These are phyloP conservation scores for Crotalus helleri DNA, from an alignment of 2,113 vertebrate species.

Conservation along the genomic window DNA sequence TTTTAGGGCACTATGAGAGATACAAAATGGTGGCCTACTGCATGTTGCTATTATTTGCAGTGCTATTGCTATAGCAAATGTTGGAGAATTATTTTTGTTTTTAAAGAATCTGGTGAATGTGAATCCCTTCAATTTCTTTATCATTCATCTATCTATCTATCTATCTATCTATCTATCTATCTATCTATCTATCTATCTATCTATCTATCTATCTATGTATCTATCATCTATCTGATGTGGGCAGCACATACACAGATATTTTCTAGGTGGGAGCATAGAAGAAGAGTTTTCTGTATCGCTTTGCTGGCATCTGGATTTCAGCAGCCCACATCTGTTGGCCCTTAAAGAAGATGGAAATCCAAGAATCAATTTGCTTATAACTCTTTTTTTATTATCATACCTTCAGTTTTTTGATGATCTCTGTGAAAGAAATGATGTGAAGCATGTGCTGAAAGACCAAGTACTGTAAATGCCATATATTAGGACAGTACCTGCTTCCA, in stretches of 20 bases:
- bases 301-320: background rate
- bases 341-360: background rate
- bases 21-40: background rate
- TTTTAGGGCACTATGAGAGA: background rate
- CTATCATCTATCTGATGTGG: background rate
- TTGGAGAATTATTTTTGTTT: background rate
- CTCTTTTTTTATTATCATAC: background rate
- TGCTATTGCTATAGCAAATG: background rate
- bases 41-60: background rate
- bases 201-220: too few relatives aligned
- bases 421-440: background rate
- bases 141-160: too few relatives aligned
- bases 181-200: too few relatives aligned
- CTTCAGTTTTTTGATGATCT: background rate
- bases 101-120: background rate
- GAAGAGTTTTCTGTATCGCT: background rate
- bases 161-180: too few relatives aligned
- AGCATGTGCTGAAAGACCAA: background rate
- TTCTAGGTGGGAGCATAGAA: background rate
- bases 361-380: background rate
- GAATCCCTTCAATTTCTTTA: background rate
- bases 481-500: background rate
- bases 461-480: background rate
- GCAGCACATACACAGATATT: background rate
- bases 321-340: background rate